These are phyloP conservation scores for Thereva nobilitata DNA, from an alignment of 2,888 invertebrate species.

Conservation along the genomic window DNA sequence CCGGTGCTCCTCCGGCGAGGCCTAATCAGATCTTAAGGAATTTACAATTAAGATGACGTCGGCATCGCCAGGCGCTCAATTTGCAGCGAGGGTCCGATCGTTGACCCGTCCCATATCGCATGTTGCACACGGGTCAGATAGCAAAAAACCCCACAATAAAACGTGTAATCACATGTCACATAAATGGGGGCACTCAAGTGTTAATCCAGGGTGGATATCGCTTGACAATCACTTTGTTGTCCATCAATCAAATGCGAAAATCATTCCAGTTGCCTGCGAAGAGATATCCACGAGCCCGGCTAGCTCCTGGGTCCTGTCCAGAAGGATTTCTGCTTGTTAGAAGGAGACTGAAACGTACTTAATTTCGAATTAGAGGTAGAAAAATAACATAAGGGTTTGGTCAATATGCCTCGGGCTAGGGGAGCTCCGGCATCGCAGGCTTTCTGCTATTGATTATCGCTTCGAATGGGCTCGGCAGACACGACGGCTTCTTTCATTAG, in stretches of 20 bases:
- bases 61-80: background rate
- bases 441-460: conserved; percentile 24
- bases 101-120: background rate
- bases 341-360: conserved; percentile 23
- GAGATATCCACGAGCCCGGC: background rate
- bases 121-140: conserved; percentile 5
- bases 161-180: conserved; percentile 33
- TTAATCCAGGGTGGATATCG: conserved; percentile 45
- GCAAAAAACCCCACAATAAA: conserved; percentile 1
- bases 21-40: background rate
- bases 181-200: conserved; percentile 36
- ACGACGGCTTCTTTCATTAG: conserved; percentile 11
- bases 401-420: conserved; percentile 12
- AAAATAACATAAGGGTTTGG: conserved; percentile 30
- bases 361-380: conserved; percentile 34
- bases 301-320: conserved; percentile 13
- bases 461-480: conserved; percentile 24
- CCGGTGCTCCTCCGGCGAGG: too few relatives aligned
- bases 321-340: conserved; percentile 4
- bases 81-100: background rate
- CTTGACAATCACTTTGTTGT: conserved; percentile 49
- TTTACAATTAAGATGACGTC: conserved; percentile 25
- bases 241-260: conserved; percentile 45
- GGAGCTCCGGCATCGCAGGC: background rate
- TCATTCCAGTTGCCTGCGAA: background rate